Conservation (phyloP, 2,797 vertebrate genomes). For the Neosilurus hyrtlii region DNA sequence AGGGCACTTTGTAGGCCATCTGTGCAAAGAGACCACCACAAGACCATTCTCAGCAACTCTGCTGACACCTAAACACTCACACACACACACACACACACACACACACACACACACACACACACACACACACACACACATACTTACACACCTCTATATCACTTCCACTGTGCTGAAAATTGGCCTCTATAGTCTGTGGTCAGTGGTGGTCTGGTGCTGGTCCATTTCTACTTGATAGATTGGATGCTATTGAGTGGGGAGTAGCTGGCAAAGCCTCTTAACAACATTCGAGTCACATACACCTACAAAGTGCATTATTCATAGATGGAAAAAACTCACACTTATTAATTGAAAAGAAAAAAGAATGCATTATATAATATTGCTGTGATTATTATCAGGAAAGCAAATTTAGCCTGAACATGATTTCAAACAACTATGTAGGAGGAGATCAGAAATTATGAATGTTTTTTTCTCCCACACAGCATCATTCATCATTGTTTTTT, state of each 20-base stretch:
- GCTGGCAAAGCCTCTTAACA: not conserved
- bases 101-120: too few relatives aligned
- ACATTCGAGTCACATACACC: not conserved
- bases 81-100: too few relatives aligned
- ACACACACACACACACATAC: not conserved
- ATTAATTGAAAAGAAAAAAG: not conserved
- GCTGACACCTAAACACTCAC: not conserved
- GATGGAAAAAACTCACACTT: too few relatives aligned
- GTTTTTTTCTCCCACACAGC: slow-evolving; percentile 45
- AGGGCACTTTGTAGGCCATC: not conserved
- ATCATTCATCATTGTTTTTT: slow-evolving; percentile 30
- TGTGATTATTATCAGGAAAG: slow-evolving; percentile 29
- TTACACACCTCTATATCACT: not conserved
- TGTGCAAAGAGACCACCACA: not conserved
- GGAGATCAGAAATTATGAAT: slow-evolving; percentile 46
- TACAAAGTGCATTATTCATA: slow-evolving; percentile 1
- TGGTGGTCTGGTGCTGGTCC: not conserved
- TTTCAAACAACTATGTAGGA: slow-evolving; percentile 44
- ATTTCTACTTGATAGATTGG: not conserved
- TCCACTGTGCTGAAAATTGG: not conserved
- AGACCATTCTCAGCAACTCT: not conserved
- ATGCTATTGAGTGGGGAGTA: too few relatives aligned
- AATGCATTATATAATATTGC: slow-evolving; percentile 26
- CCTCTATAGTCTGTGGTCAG: not conserved
- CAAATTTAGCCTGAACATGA: slow-evolving; percentile 43